Evolutionary conservation across 1,140 invertebrate genomes (phyloP), one percentile per base, ranked within the genome.

Genomic region (Magallana ariakensis): DNA sequence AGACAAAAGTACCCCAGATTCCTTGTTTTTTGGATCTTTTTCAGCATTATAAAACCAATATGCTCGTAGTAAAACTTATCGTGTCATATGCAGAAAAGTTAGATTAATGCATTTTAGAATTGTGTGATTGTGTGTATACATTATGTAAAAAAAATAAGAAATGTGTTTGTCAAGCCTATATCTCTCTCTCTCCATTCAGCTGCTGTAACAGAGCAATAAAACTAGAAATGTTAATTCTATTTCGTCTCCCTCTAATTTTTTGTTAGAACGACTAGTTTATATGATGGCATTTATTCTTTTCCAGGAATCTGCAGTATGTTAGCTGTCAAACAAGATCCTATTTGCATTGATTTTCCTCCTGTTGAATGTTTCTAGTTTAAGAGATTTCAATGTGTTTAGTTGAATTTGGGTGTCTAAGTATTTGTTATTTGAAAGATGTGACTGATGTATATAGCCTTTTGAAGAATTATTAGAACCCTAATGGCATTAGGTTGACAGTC

Each of bases 341-440:
- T 75, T 75, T 75, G 66, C 66, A 75, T 75, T 75, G 66, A 75
- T 75, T 75, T 75, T 75, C 66, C 22, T 75, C 13, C 66, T 75
- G 66, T 75, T 75, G 66, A 75, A 75, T 75, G 22, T 75, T 75
- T 75, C 66, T 75, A 75, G 66, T 75, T 75, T 75, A 75, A 75
- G 66, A 75, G 66, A 75, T 75, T 75, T 75, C 66, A 75, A 75
- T 75, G 66, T 75, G 66, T 75, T 75, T 75, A 75, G 66, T 75
- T 75, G 66, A 75, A 75, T 75, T 75, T 75, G 66, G 66, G 66
- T 75, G 66, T 75, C 66, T 75, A 75, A 75, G 66, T 75, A 75
- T 75, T 75, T 75, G 66, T 75, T 75, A 75, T 75, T 75, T 75
- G 66, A 75, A 75, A 75, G 66, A 75, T 75, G 9, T 33, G 66